Evolutionary conservation across 2,888 invertebrate genomes (phyloP), one percentile per base, ranked within the genome.

Genomic region (Papilio elwesi): DNA sequence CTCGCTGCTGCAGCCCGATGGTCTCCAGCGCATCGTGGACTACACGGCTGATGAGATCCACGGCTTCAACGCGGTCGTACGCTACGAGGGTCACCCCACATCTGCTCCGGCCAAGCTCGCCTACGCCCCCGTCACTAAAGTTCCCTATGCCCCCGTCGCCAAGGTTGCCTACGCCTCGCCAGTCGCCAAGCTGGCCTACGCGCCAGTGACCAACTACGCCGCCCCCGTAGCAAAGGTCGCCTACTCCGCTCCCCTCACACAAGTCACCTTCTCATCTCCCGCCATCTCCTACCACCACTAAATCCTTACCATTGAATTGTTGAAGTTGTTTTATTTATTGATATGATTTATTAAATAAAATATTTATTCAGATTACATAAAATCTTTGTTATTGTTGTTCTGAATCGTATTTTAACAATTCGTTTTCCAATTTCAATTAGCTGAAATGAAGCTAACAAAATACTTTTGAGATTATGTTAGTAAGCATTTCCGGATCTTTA

Each of bases 1-100:
- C 87, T 92, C 93, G 6, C 87, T 94, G n/a, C 84, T 94, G 53
- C 93, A 94, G 75, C 92, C 93, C 74, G 93, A 94, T 66, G 93
- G 94, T 0, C 87, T 89, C 57, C 87, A 83, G 79, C 90, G 93
- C 76, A 88, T 93, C 74, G 93, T 93, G 8, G 91, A 92, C 74
- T 93, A 93, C 87, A 88, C 90, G 79, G 82, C 92, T 26, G 92
- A 93, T 81, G 85, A 87, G 68, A 87, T 81, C 74, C 80, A 90
- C 81, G 94, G 94, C 59, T 94, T 93, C 87, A 92, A 91, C 84
- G 93, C 94, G 49, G 79, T 85, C 74, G 93, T 93, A 16, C 89
- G 90, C 52, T 92, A 92, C 79, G 92, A 94, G 77, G 92, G 92
- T 12, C 85, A 88, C 43, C 87, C 91, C 49, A 78, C 80, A 48